A percentile compares a stretch with the other conserved stretches of the same genome.
Evolutionary conservation across 2,113 vertebrate genomes (phyloP).

Genomic region (Crotophaga sulcirostris): DNA sequence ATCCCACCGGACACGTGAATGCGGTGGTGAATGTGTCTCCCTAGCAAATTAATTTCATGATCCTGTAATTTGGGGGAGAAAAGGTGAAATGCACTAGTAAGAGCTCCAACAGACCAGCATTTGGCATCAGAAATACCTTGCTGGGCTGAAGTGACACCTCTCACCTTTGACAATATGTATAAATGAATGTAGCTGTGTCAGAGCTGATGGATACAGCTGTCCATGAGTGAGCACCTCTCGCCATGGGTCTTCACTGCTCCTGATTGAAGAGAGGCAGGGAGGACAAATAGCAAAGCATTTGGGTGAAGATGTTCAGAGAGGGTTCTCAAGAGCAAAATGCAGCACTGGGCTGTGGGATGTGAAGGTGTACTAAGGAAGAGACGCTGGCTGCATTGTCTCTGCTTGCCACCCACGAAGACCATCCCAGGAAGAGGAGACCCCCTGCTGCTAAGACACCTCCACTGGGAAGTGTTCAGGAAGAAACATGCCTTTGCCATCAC

Average conservation of each 20-base stretch:
- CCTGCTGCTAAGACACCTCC: rapidly evolving
- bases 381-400: not conserved
- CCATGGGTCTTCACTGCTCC: rapidly evolving
- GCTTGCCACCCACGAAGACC: not conserved
- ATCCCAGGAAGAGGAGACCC: not conserved
- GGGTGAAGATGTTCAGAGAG: not conserved
- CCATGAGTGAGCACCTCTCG: rapidly evolving
- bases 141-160: not conserved
- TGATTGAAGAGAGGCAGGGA: not conserved
- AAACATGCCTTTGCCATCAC: not conserved
- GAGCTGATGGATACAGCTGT: not conserved
- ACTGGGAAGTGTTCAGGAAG: not conserved
- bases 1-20: not conserved
- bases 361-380: not conserved
- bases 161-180: not conserved
- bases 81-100: rapidly evolving
- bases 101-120: not conserved
- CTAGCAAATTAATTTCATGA: not conserved
- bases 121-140: not conserved
- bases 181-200: not conserved
- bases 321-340: not conserved
- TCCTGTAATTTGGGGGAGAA: not conserved
- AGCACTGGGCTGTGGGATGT: not conserved
- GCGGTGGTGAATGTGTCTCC: not conserved
- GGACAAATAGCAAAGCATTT: not conserved